A percentile compares a stretch with the other conserved stretches of the same genome.
phyloP scores from a whole-genome alignment of 2,888 invertebrate genomes.

The Biston betularia region DNA sequence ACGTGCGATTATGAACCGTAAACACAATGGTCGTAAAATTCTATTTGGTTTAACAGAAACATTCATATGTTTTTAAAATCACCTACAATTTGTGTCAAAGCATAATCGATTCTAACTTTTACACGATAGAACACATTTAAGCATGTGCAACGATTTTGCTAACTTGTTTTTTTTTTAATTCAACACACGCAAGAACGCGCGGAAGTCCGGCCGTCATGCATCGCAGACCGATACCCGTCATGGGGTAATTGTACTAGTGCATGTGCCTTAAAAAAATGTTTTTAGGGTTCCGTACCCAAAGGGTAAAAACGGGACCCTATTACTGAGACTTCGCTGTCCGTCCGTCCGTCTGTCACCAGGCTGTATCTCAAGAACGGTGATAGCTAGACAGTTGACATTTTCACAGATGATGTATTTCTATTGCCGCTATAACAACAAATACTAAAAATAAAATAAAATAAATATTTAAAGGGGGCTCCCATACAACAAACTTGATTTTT shows the following conservation, averaged over 20 bases:
- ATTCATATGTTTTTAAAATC: slow-evolving; percentile 17
- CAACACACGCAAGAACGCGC: slow-evolving; percentile 49
- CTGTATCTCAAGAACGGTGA: too few species aligned
- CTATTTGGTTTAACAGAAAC: slow-evolving; percentile 13
- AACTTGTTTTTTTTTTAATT: slow-evolving; percentile 32
- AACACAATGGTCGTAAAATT: slow-evolving; percentile 9
- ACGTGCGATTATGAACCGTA: slow-evolving; percentile 20
- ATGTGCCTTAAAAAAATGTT: slow-evolving; percentile 26
- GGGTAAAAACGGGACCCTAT: too few species aligned
- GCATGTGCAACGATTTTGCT: neutral
- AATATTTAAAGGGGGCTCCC: too few species aligned
- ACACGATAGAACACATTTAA: neutral
- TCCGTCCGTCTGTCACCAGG: too few species aligned
- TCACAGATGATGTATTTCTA: too few species aligned
- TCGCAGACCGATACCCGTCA: slow-evolving; percentile 29
- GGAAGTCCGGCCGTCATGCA: slow-evolving; percentile 58
- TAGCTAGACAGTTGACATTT: too few species aligned
- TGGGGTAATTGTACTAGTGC: slow-evolving; percentile 43
- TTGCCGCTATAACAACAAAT: too few species aligned
- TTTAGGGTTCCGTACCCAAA: too few species aligned
- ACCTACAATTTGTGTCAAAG: neutral
- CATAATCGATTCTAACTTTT: slow-evolving; percentile 10
- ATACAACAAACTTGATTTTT: too few species aligned
- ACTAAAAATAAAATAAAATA: too few species aligned
- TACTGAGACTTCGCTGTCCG: too few species aligned